Base-by-base conservation (phyloP, 92 coral and sea anemone species). In the Porites cylindrica region DNA sequence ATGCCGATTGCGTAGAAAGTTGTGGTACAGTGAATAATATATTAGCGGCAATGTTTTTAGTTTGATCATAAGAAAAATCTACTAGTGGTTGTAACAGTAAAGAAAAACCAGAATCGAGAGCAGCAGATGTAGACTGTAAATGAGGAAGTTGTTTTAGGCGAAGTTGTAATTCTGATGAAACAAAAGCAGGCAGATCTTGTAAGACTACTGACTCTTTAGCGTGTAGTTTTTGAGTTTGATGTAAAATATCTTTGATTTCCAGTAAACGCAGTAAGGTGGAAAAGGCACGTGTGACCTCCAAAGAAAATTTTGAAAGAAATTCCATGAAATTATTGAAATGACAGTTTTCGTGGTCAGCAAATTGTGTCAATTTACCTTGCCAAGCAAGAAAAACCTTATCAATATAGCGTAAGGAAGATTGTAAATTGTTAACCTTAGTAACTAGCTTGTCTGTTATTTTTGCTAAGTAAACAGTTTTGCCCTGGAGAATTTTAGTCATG, bases 21-120 rank as follows among this genome's bases (percentile, higher is more conserved):
- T 88, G 81, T 60, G 92, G 94, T 7, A 81, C 75, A 3, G 85
- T 72, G 4, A 85, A 72, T 1, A 88, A 71, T 19, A 91, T 58
- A 20, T 76, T 80, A 1, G 85, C 16, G 19, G 50, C 77, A 1
- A 91, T 4, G 2, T 71, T 32, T 16, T 69, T 51, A 7, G 80
- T 12, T 7, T 11, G 68, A 6, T 85, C 66, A 50, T 83, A 88
- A 67, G 79, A 76, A 16, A 72, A 74, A 75, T 91, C 92, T 1
- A 91, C 78, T 47, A 86, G 9, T 9, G 92, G 94, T 11, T 80
- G 51, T 3, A 84, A 23, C 19, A 90, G 63, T 18, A 90, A 60
- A 18, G 90, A 78, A 12, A 80, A 80, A 58, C 93, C 90, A 21
- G 87, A 53, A 51, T 21, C 23, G 23, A 21, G 29, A 24, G 29